Conservation (phyloP, 2,797 vertebrate genomes). For the Remorina albescens region DNA sequence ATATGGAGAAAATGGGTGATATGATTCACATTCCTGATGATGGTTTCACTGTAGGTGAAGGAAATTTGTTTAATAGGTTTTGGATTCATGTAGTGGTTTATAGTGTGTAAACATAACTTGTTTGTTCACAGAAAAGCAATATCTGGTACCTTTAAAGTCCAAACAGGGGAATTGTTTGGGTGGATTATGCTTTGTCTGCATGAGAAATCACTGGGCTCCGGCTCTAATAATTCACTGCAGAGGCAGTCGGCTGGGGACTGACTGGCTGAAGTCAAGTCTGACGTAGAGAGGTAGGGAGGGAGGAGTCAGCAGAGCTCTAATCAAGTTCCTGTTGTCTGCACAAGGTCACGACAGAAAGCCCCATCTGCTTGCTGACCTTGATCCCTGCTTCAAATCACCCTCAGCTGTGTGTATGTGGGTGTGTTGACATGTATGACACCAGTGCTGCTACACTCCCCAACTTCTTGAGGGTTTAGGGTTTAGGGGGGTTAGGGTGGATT, state of each 20-base stretch:
- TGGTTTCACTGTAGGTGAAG: neutral
- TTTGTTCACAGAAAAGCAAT: neutral
- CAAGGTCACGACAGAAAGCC: slow-evolving; percentile 52
- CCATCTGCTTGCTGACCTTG: slow-evolving; percentile 81
- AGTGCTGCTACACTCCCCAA: slow-evolving; percentile 49
- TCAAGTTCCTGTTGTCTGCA: slow-evolving; percentile 62
- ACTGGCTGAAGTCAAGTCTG: slow-evolving; percentile 15
- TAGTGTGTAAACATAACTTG: neutral
- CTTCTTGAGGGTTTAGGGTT: slow-evolving; percentile 20
- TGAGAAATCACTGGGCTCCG: neutral
- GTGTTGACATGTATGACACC: slow-evolving; percentile 32
- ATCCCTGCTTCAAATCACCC: slow-evolving; percentile 68
- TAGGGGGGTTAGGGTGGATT: neutral
- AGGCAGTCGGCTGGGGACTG: slow-evolving; percentile 8
- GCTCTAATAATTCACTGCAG: neutral
- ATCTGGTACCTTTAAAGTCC: neutral
- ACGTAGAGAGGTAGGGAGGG: slow-evolving; percentile 2
- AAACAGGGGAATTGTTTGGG: neutral
- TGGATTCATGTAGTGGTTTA: neutral
- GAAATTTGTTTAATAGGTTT: neutral
- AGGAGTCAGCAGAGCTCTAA: slow-evolving; percentile 38
- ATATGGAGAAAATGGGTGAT: neutral
- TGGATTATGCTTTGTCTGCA: neutral
- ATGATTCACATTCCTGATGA: neutral
- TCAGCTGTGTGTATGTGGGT: slow-evolving; percentile 70